Conservation (phyloP, 1,140 invertebrate genomes). For the Neodiprion pinetum region DNA sequence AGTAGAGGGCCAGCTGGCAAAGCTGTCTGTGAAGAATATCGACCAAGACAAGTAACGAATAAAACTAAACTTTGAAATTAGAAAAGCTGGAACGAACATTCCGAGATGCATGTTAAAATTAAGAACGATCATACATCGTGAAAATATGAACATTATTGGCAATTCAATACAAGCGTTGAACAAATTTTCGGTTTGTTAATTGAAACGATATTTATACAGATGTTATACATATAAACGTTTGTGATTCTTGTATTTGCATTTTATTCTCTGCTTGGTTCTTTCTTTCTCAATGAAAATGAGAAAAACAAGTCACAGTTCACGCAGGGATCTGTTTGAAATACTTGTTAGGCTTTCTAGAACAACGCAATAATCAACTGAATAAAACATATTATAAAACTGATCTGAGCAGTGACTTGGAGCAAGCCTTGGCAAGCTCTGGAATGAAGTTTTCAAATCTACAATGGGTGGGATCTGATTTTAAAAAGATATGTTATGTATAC, state of each 20-base stretch:
- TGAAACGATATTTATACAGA: conserved; percentile 39
- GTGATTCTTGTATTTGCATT: conserved; percentile 32
- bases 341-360: too few species aligned
- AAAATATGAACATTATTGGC: conserved; percentile 23
- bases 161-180: conserved; percentile 17
- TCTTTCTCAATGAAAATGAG: neutral
- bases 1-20: conserved; percentile 49
- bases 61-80: conserved; percentile 20
- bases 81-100: conserved; percentile 21
- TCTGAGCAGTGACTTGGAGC: too few species aligned
- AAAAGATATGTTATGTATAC: too few species aligned
- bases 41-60: conserved; percentile 37
- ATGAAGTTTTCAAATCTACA: too few species aligned
- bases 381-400: too few species aligned
- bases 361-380: too few species aligned
- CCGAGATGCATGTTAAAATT: conserved; percentile 34
- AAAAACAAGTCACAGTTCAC: too few species aligned
- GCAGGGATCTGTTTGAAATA: too few species aligned
- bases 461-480: too few species aligned
- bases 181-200: conserved; percentile 35
- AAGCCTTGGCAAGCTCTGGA: too few species aligned
- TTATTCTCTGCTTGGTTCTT: neutral
- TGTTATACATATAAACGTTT: conserved; percentile 35
- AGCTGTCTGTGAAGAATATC: conserved; percentile 46
- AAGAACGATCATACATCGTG: neutral